Conservation (phyloP, 2,888 invertebrate species). For the Zootermopsis nevadensis region DNA sequence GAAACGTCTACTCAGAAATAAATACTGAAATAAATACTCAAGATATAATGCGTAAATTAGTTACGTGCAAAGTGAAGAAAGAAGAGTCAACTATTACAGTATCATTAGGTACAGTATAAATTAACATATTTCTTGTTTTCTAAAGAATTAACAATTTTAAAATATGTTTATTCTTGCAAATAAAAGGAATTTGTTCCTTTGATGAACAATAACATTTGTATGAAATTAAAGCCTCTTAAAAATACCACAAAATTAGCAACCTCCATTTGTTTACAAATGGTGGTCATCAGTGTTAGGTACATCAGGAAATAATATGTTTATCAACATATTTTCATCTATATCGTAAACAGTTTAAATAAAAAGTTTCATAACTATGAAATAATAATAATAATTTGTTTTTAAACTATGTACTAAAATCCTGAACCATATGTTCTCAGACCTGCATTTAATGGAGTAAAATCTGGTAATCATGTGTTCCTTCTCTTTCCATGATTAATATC, state of each 20-base stretch:
- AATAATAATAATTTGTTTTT: neutral
- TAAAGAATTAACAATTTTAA: no score
- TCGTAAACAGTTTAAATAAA: neutral
- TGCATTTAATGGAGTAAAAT: neutral
- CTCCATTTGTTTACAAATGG: neutral
- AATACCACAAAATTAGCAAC: constrained; percentile 1
- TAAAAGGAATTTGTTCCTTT: neutral
- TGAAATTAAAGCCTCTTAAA: constrained; percentile 23
- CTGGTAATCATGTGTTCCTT: neutral
- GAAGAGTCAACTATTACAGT: neutral
- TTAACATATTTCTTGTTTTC: no score
- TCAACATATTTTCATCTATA: neutral
- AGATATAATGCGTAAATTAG: neutral
- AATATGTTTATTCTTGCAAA: no score
- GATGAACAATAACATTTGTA: neutral
- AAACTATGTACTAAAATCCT: neutral
- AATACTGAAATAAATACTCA: constrained; percentile 29
- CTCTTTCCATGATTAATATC: neutral
- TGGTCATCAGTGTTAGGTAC: neutral
- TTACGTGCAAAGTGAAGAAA: neutral
- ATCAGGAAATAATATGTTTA: neutral
- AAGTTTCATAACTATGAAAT: neutral
- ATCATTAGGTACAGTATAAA: no score
- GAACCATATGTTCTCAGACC: neutral
- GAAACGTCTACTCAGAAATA: neutral